phyloP scores from a whole-genome alignment of 2,797 vertebrate genomes.

The Schizothorax lantsangensis region DNA sequence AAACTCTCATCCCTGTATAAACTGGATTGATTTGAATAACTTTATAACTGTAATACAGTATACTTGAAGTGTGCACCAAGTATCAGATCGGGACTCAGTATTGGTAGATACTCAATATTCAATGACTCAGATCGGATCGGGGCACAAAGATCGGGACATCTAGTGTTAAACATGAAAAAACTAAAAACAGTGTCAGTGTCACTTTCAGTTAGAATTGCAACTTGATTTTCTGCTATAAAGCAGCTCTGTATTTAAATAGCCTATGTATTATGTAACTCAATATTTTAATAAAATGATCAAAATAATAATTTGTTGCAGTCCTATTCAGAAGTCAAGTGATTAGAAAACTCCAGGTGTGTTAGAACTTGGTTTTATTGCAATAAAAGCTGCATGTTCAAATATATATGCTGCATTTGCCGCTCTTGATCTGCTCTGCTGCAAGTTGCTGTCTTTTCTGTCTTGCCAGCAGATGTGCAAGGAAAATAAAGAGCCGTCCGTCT shows the following conservation, averaged over 20 bases:
- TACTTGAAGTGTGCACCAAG: too few species aligned
- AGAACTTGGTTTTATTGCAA: background rate
- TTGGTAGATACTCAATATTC: too few species aligned
- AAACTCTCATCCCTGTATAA: too few species aligned
- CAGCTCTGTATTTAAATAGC: background rate
- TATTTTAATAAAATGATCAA: background rate
- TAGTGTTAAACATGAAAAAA: too few species aligned
- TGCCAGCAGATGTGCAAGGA: slow-evolving; percentile 38
- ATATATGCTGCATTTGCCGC: background rate
- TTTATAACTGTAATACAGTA: too few species aligned
- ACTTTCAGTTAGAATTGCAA: too few species aligned
- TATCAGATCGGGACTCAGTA: too few species aligned
- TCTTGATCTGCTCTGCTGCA: background rate
- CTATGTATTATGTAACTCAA: background rate
- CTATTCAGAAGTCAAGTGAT: background rate
- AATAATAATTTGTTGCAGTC: background rate
- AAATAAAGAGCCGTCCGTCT: slow-evolving; percentile 66
- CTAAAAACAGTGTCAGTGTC: background rate
- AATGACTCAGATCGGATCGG: too few species aligned
- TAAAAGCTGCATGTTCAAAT: background rate
- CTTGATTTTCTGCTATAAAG: background rate
- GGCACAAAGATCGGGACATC: too few species aligned
- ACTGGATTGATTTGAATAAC: too few species aligned
- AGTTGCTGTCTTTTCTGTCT: background rate
- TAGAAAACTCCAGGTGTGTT: background rate